These are phyloP conservation scores for Neoarius graeffei DNA, from an alignment of 2,113 vertebrate genomes.

Conservation along the genomic window DNA sequence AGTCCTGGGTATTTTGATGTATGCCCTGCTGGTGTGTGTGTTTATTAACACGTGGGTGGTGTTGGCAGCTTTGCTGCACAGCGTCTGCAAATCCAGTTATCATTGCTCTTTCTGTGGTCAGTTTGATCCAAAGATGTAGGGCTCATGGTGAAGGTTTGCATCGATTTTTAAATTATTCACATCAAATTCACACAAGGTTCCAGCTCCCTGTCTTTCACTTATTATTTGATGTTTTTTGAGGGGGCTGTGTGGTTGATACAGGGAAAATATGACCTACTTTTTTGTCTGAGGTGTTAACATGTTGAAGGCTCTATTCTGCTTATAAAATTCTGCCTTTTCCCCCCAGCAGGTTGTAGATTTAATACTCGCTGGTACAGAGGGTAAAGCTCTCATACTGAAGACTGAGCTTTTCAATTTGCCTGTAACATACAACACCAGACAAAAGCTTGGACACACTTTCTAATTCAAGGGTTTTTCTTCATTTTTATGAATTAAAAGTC, in stretches of 20 bases:
- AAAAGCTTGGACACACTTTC: too few species aligned
- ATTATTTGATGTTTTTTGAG: conserved; percentile 35
- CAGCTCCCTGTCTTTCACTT: conserved; percentile 8
- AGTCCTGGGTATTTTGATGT: background rate
- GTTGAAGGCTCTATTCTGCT: background rate
- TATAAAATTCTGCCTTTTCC: background rate
- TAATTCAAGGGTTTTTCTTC: too few species aligned
- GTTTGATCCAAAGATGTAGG: conserved; percentile 14
- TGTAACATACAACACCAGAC: background rate
- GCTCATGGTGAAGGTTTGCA: conserved; percentile 34
- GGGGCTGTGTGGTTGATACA: conserved; percentile 6
- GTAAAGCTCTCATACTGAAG: background rate
- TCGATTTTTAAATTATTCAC: conserved; percentile 49
- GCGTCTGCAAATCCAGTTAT: background rate
- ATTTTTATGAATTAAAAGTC: too few species aligned
- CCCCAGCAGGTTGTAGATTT: background rate
- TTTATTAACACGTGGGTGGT: background rate
- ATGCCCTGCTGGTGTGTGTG: background rate
- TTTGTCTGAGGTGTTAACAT: conserved; percentile 9
- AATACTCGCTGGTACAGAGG: background rate
- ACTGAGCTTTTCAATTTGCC: background rate
- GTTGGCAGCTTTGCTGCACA: background rate
- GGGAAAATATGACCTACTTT: conserved; percentile 46
- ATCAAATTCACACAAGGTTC: background rate
- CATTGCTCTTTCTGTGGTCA: background rate